Percentiles rank a stretch among this genome's conserved stretches.
Conservation (phyloP, 30 jellyfish, hydroid and myxozoan species). For the Aurelia sp. region DNA sequence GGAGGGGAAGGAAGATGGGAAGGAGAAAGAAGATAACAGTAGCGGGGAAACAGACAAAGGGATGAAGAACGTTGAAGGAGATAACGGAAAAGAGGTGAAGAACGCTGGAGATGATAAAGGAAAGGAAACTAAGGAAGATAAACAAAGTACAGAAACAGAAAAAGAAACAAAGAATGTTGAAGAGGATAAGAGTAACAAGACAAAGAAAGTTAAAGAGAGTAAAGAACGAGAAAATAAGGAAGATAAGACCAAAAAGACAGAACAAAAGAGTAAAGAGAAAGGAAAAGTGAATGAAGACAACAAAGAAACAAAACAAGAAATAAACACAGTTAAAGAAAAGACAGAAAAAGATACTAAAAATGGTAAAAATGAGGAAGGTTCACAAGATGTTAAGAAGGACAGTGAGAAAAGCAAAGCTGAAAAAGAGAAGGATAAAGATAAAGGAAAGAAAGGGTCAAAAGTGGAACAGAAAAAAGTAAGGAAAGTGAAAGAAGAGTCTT, state of each 20-base stretch:
- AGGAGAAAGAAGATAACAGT: neutral
- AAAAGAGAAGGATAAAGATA: no score
- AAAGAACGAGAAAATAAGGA: neutral
- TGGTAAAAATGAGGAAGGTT: no score
- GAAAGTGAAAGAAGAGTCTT: no score
- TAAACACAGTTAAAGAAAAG: no score
- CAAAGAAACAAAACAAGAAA: no score
- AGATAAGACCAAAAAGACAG: neutral
- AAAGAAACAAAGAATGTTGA: neutral
- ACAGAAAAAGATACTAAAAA: no score
- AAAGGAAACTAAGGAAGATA: neutral
- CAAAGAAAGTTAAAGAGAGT: neutral
- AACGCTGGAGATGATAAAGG: neutral
- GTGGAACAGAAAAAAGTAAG: no score
- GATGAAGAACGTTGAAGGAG: neutral
- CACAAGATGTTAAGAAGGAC: no score
- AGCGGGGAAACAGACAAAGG: neutral
- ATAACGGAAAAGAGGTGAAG: constrained; percentile 8
- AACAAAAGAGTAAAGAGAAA: no score
- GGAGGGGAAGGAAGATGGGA: neutral
- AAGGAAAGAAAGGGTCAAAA: no score
- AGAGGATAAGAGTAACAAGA: neutral
- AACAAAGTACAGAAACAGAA: neutral
- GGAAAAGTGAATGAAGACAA: no score
- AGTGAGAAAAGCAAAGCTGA: no score